Evolutionary conservation across 2,113 vertebrate species (phyloP).

Genomic region (Tursiops truncatus): DNA sequence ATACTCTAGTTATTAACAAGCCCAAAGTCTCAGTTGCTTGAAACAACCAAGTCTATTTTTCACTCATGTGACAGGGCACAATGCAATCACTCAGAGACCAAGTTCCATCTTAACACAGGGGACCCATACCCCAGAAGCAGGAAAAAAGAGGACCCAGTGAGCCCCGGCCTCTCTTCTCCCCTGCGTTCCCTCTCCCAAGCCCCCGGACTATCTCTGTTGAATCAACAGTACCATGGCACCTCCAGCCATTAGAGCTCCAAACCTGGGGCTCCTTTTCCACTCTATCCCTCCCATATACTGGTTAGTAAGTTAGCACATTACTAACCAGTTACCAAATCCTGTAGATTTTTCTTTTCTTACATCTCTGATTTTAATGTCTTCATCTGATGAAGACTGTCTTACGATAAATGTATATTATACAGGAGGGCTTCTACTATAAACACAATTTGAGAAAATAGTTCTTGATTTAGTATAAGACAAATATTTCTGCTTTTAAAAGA

Average conservation of each 20-base stretch:
- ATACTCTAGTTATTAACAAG: neutral
- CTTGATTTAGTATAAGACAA: neutral
- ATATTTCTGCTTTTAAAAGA: neutral
- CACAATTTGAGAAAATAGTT: neutral
- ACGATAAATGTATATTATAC: neutral
- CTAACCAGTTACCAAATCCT: neutral
- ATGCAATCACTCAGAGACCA: neutral
- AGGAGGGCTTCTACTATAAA: neutral
- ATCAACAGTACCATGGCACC: neutral
- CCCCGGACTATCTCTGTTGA: neutral
- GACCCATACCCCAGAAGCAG: neutral
- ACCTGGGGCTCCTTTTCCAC: neutral
- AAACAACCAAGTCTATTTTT: neutral
- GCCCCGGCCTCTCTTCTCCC: neutral
- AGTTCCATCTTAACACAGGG: neutral
- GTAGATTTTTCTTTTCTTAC: neutral
- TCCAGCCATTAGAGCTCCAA: neutral
- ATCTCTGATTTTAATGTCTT: neutral
- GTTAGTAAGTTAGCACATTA: neutral
- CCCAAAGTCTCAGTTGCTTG: neutral
- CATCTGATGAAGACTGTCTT: neutral
- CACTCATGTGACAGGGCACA: neutral
- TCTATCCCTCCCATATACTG: neutral
- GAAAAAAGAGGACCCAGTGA: neutral
- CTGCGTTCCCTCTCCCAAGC: rapidly evolving